Percentiles rank a stretch among this genome's conserved stretches.
Evolutionary conservation across 2,797 vertebrate genomes (phyloP).

Genomic region (Poecilia gillii): DNA sequence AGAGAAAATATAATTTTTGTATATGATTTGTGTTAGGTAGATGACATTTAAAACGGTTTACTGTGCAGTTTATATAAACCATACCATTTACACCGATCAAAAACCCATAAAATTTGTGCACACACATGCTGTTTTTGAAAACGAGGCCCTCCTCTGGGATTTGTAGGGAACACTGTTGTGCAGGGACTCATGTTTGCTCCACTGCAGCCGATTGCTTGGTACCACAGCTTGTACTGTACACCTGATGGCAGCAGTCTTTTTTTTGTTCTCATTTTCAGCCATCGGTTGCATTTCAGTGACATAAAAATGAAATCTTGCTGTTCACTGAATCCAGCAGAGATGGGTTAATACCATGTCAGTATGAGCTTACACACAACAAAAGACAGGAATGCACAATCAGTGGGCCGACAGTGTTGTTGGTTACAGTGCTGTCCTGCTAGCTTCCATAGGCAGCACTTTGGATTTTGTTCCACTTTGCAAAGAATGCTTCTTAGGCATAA

Average conservation of each 20-base stretch:
- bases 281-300: not conserved
- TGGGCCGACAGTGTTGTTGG: not conserved
- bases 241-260: not conserved
- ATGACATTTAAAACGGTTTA: not conserved
- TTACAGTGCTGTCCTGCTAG: not conserved
- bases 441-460: not conserved
- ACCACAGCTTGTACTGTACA: slow-evolving; percentile 32
- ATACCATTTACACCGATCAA: slow-evolving; percentile 5
- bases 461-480: not conserved
- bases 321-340: not conserved
- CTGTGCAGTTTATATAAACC: not conserved
- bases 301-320: not conserved
- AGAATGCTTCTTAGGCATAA: not conserved
- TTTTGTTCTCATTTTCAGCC: not conserved
- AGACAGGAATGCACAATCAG: not conserved
- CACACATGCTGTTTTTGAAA: slow-evolving; percentile 26
- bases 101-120: not conserved
- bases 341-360: not conserved
- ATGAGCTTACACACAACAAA: not conserved
- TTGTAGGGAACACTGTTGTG: slow-evolving; percentile 21
- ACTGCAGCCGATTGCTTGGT: slow-evolving; percentile 28
- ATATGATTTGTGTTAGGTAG: not conserved
- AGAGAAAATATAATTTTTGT: not conserved
- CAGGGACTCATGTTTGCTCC: slow-evolving; percentile 26
- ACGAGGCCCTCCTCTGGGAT: slow-evolving; percentile 27